phyloP scores from a whole-genome alignment of 2,113 vertebrate genomes.

The Vulpes vulpes region DNA sequence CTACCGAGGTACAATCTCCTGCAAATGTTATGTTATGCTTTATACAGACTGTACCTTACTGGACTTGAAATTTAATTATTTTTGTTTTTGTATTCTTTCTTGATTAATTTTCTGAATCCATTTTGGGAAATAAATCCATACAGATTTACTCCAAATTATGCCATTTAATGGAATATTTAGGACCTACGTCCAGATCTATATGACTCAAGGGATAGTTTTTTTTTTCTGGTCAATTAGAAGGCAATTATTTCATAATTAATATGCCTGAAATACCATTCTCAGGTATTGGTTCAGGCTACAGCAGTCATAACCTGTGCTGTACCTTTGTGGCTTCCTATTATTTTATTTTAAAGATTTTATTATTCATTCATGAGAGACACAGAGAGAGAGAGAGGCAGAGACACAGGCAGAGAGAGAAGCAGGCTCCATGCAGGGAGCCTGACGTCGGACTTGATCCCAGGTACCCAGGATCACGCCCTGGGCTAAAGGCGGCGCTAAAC shows the following conservation, averaged over 20 bases:
- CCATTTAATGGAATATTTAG: conserved; percentile 1
- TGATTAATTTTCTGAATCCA: conserved; percentile 30
- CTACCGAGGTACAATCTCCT: background rate
- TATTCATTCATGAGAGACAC: too few species aligned
- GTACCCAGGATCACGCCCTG: too few species aligned
- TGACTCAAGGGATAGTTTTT: background rate
- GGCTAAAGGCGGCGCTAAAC: too few species aligned
- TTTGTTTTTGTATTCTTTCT: conserved; percentile 29
- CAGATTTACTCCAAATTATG: conserved; percentile 38
- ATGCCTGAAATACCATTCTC: background rate
- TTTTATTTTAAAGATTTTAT: too few species aligned
- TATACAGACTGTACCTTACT: background rate
- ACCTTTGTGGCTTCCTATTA: background rate
- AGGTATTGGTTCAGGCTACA: background rate
- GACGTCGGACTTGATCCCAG: too few species aligned
- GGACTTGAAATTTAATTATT: background rate
- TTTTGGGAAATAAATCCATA: background rate
- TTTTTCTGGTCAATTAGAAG: background rate
- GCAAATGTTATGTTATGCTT: background rate
- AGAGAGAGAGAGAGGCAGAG: too few species aligned
- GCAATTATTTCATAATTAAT: background rate
- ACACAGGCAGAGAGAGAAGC: too few species aligned
- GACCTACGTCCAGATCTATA: background rate
- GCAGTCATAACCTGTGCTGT: background rate
- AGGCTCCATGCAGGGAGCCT: too few species aligned